A percentile compares a stretch with the other conserved stretches of the same genome.
Conservation (phyloP, 2,888 invertebrate species). For the Drosophila austrosaltans region DNA sequence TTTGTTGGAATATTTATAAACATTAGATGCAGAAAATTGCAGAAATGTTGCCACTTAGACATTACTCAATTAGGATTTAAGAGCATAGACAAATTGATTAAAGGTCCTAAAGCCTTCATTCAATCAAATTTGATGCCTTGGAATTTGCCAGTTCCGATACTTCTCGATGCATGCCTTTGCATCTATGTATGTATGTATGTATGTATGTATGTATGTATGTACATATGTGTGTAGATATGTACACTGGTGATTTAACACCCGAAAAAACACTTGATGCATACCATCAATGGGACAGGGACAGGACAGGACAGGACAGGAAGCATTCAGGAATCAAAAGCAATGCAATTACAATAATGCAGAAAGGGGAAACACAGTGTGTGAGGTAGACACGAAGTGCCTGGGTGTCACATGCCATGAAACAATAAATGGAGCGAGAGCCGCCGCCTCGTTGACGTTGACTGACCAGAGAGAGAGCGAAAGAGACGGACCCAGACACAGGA, state of each 20-base stretch:
- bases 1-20: too few relatives aligned
- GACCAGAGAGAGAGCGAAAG: constrained; percentile 22
- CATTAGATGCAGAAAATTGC: too few relatives aligned
- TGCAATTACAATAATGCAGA: constrained; percentile 65
- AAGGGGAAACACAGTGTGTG: not conserved
- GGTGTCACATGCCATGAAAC: constrained; percentile 46
- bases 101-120: constrained; percentile 22
- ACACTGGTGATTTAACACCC: constrained; percentile 49
- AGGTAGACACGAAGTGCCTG: constrained; percentile 32
- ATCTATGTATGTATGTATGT: not conserved
- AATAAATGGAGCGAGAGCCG: constrained; percentile 56
- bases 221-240: too few relatives aligned
- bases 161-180: not conserved
- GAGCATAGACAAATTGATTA: constrained; percentile 9
- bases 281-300: constrained; percentile 11
- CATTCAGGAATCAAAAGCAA: constrained; percentile 22
- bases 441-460: constrained; percentile 38
- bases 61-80: not conserved
- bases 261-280: constrained; percentile 53
- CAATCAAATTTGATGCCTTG: not conserved
- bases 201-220: too few relatives aligned
- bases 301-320: not conserved
- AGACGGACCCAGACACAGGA: constrained; percentile 19
- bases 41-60: not conserved
- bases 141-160: not conserved